Evolutionary conservation across 1,140 invertebrate species (phyloP).

Genomic region (Zaprionus nigranus): DNA sequence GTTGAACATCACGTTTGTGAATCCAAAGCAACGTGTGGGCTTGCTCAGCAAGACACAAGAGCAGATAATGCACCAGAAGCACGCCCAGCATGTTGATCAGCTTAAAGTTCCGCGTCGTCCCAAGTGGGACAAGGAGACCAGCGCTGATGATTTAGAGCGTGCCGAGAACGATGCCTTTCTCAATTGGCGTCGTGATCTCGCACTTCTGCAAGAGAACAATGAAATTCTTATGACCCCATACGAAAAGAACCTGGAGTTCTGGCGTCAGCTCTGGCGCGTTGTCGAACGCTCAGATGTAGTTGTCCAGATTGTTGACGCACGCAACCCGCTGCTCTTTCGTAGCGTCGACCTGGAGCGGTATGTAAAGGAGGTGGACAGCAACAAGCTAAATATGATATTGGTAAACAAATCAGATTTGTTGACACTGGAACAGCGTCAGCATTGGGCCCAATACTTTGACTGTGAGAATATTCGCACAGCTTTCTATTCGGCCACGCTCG

Average conservation of each 20-base stretch:
- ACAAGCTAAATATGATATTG: conserved; percentile 93
- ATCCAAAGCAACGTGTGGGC: conserved; percentile 87
- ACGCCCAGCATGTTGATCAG: conserved; percentile 88
- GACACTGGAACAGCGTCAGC: conserved; percentile 90
- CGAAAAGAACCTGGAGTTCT: conserved; percentile 99
- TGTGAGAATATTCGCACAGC: conserved; percentile 88
- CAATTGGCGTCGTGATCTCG: conserved; percentile 93
- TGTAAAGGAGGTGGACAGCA: conserved; percentile 92
- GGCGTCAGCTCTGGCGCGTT: conserved; percentile 99
- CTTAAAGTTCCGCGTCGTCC: conserved; percentile 94
- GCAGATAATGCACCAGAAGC: conserved; percentile 86
- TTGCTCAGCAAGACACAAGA: conserved; percentile 89
- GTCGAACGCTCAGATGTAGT: conserved; percentile 98
- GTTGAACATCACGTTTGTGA: conserved; percentile 88
- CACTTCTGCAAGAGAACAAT: conserved; percentile 92
- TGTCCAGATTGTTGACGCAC: conserved; percentile 97
- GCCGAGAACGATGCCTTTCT: conserved; percentile 93
- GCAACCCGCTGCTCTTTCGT: conserved; percentile 97
- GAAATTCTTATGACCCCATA: conserved; percentile 96
- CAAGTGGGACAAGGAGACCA: conserved; percentile 90
- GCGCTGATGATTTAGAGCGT: conserved; percentile 90
- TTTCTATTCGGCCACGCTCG: conserved; percentile 93
- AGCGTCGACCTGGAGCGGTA: conserved; percentile 98
- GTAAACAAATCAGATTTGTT: conserved; percentile 99
- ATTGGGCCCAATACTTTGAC: conserved; percentile 96